phyloP scores from a whole-genome alignment of 2,797 vertebrate genomes.

The Falco rusticolus region DNA sequence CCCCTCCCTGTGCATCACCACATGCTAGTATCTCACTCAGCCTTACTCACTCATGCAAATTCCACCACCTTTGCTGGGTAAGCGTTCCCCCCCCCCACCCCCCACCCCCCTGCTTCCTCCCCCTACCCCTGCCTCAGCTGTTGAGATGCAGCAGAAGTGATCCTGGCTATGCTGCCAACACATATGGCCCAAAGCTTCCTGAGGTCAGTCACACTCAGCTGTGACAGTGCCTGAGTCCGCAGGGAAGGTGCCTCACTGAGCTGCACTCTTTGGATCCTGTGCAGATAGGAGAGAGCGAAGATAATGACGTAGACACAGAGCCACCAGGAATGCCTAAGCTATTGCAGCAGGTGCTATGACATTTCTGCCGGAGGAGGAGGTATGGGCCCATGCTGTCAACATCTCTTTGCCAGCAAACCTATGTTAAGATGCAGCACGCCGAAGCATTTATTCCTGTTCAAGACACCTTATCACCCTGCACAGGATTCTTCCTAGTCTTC shows the following conservation, averaged over 20 bases:
- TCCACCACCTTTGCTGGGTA: not conserved
- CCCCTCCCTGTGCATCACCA: not conserved
- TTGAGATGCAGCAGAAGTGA: not conserved
- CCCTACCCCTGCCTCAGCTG: not conserved
- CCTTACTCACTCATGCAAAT: not conserved
- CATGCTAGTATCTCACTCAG: not conserved
- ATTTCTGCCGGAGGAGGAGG: not conserved
- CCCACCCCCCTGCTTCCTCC: no score
- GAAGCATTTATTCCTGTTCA: not conserved
- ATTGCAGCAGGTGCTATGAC: fast-evolving
- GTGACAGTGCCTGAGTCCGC: fast-evolving
- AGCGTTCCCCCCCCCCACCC: no score
- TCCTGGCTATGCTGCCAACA: not conserved
- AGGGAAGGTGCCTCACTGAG: not conserved
- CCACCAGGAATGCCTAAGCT: not conserved
- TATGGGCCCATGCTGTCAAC: not conserved
- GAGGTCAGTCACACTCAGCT: not conserved
- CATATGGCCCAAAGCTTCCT: fast-evolving
- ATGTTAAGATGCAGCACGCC: not conserved
- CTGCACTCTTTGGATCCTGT: not conserved
- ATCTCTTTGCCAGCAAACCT: not conserved
- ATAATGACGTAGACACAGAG: not conserved
- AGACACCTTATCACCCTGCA: not conserved
- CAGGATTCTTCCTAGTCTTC: not conserved
- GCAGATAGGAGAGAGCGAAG: fast-evolving